Base-by-base conservation (phyloP, 2,888 invertebrate species). In the Parasteatoda lunata region DNA sequence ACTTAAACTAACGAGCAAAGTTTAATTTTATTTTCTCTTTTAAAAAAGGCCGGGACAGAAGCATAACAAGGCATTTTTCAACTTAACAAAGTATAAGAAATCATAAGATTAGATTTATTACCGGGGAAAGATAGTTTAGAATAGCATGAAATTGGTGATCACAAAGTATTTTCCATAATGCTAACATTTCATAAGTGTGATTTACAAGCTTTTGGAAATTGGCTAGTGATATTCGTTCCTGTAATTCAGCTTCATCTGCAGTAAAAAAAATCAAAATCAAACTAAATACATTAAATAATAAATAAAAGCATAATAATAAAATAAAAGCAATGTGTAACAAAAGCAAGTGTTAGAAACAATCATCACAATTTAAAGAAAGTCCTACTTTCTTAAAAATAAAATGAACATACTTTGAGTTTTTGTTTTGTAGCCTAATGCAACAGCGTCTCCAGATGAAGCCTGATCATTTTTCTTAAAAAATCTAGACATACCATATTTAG, bases 111-210 rank as follows among this genome's bases (percentile, higher is more conserved):
- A 49, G 8, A 52, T 30, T 47, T 64, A 15, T 88, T 85, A 92
- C 92, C 90, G 91, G 90, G 8, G 91, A 89, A 51, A 93, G 90
- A 30, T 90, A 89, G 4, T 90, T 88, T n/a, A 92, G 90, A 49
- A 93, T 70, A 59, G 83, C 64, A 76, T 89, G 87, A 79, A 90
- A 89, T 59, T 90, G 85, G 59, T 90, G 90, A 69, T 89, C 89
- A 73, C 84, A 84, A 71, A 93, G 89, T 5, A 98, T 95, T 91
- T 96, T 96, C 98, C 98, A 98, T 70, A 99, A 93, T 15, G 96
- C 96, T 75, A 99, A 93, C 90, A 98, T 96, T 93, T 99, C 98
- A 91, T 96, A 95, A 2, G 96, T 94, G 91, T 91, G 88, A 75
- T 87, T 83, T 15, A 77, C 93, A 3, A 90, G 84, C 66, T 89